phyloP scores from a whole-genome alignment of 1,140 invertebrate genomes.

The Drosophila takahashii region DNA sequence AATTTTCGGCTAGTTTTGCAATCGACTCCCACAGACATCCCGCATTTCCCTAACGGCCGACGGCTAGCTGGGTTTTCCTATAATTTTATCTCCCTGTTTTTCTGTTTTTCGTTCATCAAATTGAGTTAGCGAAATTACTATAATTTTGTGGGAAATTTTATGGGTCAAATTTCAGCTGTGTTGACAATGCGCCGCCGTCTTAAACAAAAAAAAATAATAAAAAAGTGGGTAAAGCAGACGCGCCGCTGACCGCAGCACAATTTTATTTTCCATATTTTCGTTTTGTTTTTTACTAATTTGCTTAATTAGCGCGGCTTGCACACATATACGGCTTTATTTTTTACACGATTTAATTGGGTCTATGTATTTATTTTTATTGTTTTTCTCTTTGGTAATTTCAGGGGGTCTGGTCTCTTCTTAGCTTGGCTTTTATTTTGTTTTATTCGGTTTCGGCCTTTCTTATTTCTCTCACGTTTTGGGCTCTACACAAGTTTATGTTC shows the following conservation, averaged over 20 bases:
- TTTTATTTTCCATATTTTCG: conserved; percentile 34
- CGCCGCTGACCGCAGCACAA: conserved; percentile 65
- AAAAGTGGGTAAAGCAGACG: conserved; percentile 52
- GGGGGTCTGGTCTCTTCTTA: conserved; percentile 14
- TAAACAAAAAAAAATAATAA: conserved; percentile 7
- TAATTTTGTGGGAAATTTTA: conserved; percentile 81
- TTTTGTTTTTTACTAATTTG: conserved; percentile 68
- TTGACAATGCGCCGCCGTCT: conserved; percentile 60
- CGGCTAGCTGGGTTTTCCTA: conserved; percentile 41
- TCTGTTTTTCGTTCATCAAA: conserved; percentile 57
- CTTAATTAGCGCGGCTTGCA: conserved; percentile 71
- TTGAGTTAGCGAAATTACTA: conserved; percentile 80
- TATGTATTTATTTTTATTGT: conserved; percentile 60
- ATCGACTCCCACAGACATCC: conserved; percentile 40
- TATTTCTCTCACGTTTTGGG: conserved; percentile 76
- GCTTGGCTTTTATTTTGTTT: conserved; percentile 31
- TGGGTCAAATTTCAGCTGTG: conserved; percentile 74
- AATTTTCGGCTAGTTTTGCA: conserved; percentile 79
- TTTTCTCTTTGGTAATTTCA: conserved; percentile 55
- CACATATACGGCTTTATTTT: conserved; percentile 35
- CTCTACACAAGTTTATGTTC: conserved; percentile 67
- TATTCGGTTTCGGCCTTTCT: conserved; percentile 52
- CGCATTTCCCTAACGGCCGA: conserved; percentile 38
- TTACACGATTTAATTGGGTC: conserved; percentile 60
- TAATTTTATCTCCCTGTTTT: conserved; percentile 39